Evolutionary conservation across 2,888 invertebrate species (phyloP), one percentile per base, ranked within the genome.

Genomic region (Zaprionus bogoriensis): DNA sequence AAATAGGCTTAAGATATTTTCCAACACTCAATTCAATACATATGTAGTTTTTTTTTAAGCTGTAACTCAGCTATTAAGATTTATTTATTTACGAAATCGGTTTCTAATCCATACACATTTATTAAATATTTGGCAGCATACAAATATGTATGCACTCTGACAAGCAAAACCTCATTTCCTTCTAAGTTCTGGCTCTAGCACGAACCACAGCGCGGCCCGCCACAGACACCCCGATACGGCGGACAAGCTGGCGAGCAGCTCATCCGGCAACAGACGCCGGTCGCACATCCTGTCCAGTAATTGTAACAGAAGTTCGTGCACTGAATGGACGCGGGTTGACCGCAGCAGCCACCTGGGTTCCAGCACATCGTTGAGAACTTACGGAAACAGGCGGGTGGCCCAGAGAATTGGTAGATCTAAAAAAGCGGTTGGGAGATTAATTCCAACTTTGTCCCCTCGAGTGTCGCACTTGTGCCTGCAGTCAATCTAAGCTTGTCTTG

Each of bases 251-350:
- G 77, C 1, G 63, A 48, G 14, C 57, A 62, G 14, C 71, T 60
- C 3, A 17, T 27, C 1, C 79, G 64, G 14, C 65, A 70, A 10
- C 51, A 61, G 0, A 51, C 47, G 7, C 38, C 25, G 7, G 52
- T 36, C 1, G 64, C 42, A 22, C 74, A 71, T 0, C 80, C 80
- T 1, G 80, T 81, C 87, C 87, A 81, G 45, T 63, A 87, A 9
- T 81, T 81, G 17, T 36, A 81, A 23, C 85, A 81, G 19, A 81
- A 81, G 54, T 81, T 77, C 0, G 82, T 87, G 20, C 82, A 81
- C 39, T 81, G 80, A 4, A 87, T 68, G 17, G 55, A 38, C 0
- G 78, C 25, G 17, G 80, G 78, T 14, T 62, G 19, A 4, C 62
- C 61, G 22, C 87, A 84, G 22, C 64, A 74, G 48, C 80, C 85